These are phyloP conservation scores for Condylostylus longicornis DNA, from an alignment of 1,140 invertebrate genomes.

Conservation along the genomic window DNA sequence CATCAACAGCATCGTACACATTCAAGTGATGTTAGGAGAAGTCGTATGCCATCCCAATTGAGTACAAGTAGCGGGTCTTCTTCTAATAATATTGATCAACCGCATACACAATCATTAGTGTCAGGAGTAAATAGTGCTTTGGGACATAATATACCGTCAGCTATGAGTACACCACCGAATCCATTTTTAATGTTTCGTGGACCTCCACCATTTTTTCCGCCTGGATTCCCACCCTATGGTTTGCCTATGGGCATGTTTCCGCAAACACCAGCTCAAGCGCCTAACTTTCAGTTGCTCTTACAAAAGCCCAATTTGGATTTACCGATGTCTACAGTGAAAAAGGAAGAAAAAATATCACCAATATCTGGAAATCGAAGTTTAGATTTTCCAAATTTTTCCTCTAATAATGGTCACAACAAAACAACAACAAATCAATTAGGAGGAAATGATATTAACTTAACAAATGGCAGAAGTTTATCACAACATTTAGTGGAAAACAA, in stretches of 20 bases:
- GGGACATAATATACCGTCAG: slow-evolving; percentile 24
- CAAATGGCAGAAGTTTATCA: too few relatives aligned
- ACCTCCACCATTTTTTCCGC: slow-evolving; percentile 36
- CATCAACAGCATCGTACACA: slow-evolving; percentile 32
- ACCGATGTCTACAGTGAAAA: slow-evolving; percentile 3
- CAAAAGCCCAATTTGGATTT: slow-evolving; percentile 24
- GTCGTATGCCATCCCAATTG: slow-evolving; percentile 29
- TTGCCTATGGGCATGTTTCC: slow-evolving; percentile 25
- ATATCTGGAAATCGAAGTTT: background rate
- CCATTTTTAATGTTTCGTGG: slow-evolving; percentile 47
- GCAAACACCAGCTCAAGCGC: slow-evolving; percentile 23
- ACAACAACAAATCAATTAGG: background rate
- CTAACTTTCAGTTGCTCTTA: slow-evolving; percentile 43
- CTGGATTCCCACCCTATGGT: slow-evolving; percentile 34
- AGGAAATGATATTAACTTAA: too few relatives aligned
- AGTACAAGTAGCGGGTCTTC: slow-evolving; percentile 11
- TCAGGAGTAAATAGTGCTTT: slow-evolving; percentile 13
- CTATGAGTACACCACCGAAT: slow-evolving; percentile 38
- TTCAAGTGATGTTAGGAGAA: slow-evolving; percentile 12
- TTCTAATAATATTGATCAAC: slow-evolving; percentile 3
- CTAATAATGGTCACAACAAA: too few relatives aligned
- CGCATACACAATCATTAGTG: slow-evolving; percentile 1
- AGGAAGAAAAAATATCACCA: background rate
- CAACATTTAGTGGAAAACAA: too few relatives aligned
- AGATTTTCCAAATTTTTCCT: too few relatives aligned